Percentiles rank a stretch among this genome's conserved stretches.
Conservation (phyloP, 2,113 vertebrate genomes). For the Euleptes europaea region DNA sequence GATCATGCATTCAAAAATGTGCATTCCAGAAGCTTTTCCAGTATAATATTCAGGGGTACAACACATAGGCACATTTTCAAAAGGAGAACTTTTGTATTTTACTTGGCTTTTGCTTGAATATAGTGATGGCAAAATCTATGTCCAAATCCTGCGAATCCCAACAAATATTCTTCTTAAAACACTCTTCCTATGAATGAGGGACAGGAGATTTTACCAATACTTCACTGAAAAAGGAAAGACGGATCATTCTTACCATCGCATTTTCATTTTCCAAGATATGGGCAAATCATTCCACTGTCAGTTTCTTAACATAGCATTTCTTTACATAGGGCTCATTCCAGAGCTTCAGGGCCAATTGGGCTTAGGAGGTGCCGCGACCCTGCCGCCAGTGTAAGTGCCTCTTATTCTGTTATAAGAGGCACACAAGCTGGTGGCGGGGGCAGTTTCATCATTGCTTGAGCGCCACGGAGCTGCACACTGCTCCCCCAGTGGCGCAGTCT, state of each 20-base stretch:
- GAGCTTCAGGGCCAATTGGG: too few species aligned
- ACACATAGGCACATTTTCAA: conserved; percentile 15
- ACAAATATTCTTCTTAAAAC: conserved; percentile 45
- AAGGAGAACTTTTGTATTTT: conserved; percentile 6
- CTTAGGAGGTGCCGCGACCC: too few species aligned
- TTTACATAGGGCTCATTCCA: too few species aligned
- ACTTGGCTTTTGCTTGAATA: conserved; percentile 21
- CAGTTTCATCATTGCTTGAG: too few species aligned
- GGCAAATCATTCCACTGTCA: neutral
- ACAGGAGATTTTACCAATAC: neutral
- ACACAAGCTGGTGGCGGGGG: too few species aligned
- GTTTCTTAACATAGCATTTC: neutral
- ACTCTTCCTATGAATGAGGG: neutral
- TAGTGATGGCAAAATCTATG: conserved; percentile 50
- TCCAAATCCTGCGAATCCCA: neutral
- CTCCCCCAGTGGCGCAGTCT: too few species aligned
- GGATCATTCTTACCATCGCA: neutral
- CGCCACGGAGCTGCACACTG: too few species aligned
- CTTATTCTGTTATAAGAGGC: too few species aligned
- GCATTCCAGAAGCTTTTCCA: conserved; percentile 31
- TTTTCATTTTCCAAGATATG: neutral
- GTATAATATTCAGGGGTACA: conserved; percentile 8
- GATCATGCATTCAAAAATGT: conserved; percentile 52
- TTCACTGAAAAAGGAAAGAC: conserved; percentile 20
- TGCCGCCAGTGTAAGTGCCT: too few species aligned